Evolutionary conservation across 1,140 invertebrate genomes (phyloP), one percentile per base, ranked within the genome.

Genomic region (Saxidomus purpurata): DNA sequence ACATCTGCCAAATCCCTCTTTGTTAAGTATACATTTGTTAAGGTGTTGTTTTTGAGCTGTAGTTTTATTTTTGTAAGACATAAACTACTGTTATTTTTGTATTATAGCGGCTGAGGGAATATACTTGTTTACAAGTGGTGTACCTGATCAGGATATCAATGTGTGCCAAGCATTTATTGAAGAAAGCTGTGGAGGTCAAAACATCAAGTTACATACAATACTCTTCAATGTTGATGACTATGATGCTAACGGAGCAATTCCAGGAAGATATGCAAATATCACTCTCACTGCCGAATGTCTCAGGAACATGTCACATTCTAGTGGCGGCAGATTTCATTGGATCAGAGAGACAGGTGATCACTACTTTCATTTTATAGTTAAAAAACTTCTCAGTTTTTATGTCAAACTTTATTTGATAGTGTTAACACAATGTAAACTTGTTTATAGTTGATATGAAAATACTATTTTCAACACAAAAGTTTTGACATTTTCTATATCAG

Each of bases 201-300:
- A 92, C 3, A 90, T 95, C 22, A 91, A 92, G 77, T 89, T 96
- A 1, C 96, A 96, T 84, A 92, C 93, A 25, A 93, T 96, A 13
- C 93, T 96, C 40, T 96, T 96, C 86, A 96, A 96, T 90, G 95
- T 96, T 22, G 95, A 96, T 90, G 95, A 96, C 86, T 96, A 96
- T 86, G 94, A 95, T 87, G 90, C 90, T 19, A 90, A 94, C 49
- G 95, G 95, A 34, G 94, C 95, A 55, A 96, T 96, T 43, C 95
- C 96, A 76, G 94, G 95, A 59, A 93, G 95, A 61, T 96, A 95
- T 86, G 95, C 95, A 61, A 96, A 95, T 92, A 96, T 96, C 89
- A 96, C 95, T 0, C 93, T 94, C 55, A 96, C 95, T 25, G 94
- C 95, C 0, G 95, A 96, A 82, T 93, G 93, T 77, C 90, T 96